These are phyloP conservation scores for Penaeus vannamei DNA, from an alignment of 1,140 invertebrate species.

Conservation along the genomic window DNA sequence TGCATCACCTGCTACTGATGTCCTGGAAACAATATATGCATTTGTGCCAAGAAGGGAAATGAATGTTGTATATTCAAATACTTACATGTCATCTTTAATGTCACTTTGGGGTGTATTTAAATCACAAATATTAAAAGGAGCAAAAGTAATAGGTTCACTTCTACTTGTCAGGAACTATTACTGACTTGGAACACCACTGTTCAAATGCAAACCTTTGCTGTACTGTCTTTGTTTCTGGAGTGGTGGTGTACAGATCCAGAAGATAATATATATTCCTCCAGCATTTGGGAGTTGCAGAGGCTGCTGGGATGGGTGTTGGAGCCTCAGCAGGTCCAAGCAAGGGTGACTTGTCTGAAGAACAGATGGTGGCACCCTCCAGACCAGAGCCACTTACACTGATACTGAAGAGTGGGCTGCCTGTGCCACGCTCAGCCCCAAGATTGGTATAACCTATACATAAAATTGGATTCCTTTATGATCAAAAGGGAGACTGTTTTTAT, in stretches of 20 bases:
- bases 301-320: constrained; percentile 52
- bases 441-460: constrained; percentile 77
- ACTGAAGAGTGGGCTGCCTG: constrained; percentile 81
- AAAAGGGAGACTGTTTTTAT: background rate
- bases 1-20: constrained; percentile 74
- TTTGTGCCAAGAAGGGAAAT: constrained; percentile 47
- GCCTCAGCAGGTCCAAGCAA: constrained; percentile 60
- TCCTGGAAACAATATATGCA: constrained; percentile 69
- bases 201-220: constrained; percentile 54
- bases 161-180: background rate
- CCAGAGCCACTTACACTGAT: constrained; percentile 77
- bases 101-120: background rate
- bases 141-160: constrained; percentile 69
- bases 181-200: background rate
- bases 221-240: constrained; percentile 94
- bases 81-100: too few species aligned
- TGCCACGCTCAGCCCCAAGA: constrained; percentile 76
- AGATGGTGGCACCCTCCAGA: constrained; percentile 71
- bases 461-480: background rate
- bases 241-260: constrained; percentile 92
- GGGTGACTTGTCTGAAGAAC: constrained; percentile 65
- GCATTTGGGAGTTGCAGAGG: constrained; percentile 81
- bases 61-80: too few species aligned
- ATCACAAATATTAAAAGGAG: constrained; percentile 58
- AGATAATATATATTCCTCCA: constrained; percentile 96